Base-by-base conservation (phyloP, 2,797 vertebrate genomes). In the Tangara arthus region DNA sequence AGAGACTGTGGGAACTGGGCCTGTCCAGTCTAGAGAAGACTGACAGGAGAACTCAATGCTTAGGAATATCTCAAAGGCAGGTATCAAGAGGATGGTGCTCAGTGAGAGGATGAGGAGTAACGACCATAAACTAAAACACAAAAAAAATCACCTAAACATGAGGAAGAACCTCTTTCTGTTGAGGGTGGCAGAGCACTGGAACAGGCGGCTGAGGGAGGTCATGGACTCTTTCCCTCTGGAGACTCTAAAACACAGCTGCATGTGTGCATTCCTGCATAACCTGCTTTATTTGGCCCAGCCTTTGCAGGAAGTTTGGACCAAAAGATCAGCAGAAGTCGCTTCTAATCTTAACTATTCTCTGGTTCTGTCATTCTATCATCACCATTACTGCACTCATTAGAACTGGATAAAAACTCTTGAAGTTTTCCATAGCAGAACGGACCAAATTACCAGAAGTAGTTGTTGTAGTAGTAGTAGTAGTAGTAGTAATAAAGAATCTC, bases 71-170 rank as follows among this genome's bases (percentile, higher is more conserved):
- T 70, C 1, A 0, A 47, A 49, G 34, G 12, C 27, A 12, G 22
- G 11, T 32, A 22, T 34, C 32, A 70, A 32, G 35, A 49, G 56
- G 20, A 34, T 55, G 6, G 17, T 86, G 56, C 17, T 18, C 17
- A 26, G 26, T 3, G 9, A 35, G 8, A 34, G 28, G 20, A 46
- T 0, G 0, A 69, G 46, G 20, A 46, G 5, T 9, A 69, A 18
- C 2, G 5, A 2, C 18, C 41, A 22, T 34, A 55, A 63, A 47
- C 27, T 24, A 26, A 59, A 49, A 2, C 16, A 47, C 34, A 24
- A 24, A 8, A 47, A 32, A 37, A 37, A 14, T 24, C 34, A 32
- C 34, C 7, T 37, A 59, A 73, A 37, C 42, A 32, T 24, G 21
- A 47, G 5, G 6, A 46, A 37, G 15, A 37, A 7, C 12, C 7